Conservation (phyloP, 2,888 invertebrate genomes). For the Iselma pallidipennis region DNA sequence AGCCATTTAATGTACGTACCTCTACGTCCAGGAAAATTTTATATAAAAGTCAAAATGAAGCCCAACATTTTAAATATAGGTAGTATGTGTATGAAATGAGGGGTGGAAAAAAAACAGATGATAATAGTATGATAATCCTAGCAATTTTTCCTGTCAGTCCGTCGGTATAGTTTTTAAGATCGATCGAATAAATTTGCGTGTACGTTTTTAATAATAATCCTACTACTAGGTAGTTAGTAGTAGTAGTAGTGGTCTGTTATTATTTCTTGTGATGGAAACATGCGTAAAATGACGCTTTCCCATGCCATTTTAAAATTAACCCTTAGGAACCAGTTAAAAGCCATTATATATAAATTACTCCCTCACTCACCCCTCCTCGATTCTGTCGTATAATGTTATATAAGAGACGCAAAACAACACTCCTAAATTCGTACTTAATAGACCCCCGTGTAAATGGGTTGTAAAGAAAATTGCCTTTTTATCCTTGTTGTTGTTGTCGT, state of each 20-base stretch:
- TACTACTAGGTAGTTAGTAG: no score
- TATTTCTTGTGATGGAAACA: conserved; percentile 8
- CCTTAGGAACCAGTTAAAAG: conserved; percentile 4
- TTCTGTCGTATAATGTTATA: no score
- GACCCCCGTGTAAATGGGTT: conserved; percentile 21
- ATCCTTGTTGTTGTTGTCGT: conserved; percentile 12
- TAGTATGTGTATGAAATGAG: no score
- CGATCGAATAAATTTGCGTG: no score
- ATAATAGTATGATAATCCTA: no score
- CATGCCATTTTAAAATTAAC: conserved; percentile 27
- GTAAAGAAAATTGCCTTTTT: conserved; percentile 27
- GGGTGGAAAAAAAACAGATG: no score
- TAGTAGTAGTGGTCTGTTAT: conserved; percentile 8
- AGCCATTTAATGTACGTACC: neutral
- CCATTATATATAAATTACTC: conserved; percentile 25
- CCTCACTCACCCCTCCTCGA: no score
- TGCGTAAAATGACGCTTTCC: conserved; percentile 22
- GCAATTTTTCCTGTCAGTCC: no score
- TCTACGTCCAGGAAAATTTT: no score
- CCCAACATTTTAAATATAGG: no score
- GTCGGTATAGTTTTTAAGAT: no score
- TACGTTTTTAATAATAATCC: conserved; percentile 13
- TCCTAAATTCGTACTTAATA: conserved; percentile 25
- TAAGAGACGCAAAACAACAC: conserved; percentile 8
- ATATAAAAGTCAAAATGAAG: no score